Evolutionary conservation across 2,888 invertebrate genomes (phyloP), one percentile per base, ranked within the genome.

Genomic region (Nezara viridula): DNA sequence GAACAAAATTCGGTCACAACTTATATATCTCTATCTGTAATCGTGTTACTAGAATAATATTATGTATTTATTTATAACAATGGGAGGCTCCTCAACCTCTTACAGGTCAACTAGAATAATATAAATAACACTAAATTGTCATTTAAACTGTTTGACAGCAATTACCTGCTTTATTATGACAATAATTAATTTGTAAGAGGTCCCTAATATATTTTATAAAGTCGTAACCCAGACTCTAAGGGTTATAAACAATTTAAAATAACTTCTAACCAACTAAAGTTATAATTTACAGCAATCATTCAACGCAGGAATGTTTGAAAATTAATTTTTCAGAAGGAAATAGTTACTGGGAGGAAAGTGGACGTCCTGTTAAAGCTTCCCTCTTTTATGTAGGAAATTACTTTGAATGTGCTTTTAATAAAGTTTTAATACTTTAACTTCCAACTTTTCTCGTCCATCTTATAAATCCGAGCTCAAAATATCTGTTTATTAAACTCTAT

Each of bases 371-470:
- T 73, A 32, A 37, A 73, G 66, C 66, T 73, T 73, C 27, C 32
- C 66, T 73, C 66, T 73, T 73, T 73, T 73, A 73, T 73, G 66
- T 73, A 73, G 66, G 66, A 73, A 73, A 73, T 73, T 73, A 73
- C 66, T 73, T 73, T 37, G 32, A 73, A 73, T 73, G 32, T 73
- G 66, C 37, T 73, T 73, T 73, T 73, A 73, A 73, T 73, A 73
- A 73, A 32, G 66, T 73, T 73, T 73, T 73, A 37, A 73, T 73
- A 73, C 66, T 73, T 73, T 73, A 73, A 73, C 66, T 73, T 37
- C 37, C 37, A 73, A 73, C 32, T 73, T 73, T 73, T 73, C 37
- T 73, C 66, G 66, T 37, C 37, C 66, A 73, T 73, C 66, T 73
- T 73, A 19, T 37, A 37, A 66, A 66, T 66, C 66, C 32, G 66